Evolutionary conservation across 2,113 vertebrate species (phyloP), one percentile per base, ranked within the genome.

Genomic region (Nothocercus julius): DNA sequence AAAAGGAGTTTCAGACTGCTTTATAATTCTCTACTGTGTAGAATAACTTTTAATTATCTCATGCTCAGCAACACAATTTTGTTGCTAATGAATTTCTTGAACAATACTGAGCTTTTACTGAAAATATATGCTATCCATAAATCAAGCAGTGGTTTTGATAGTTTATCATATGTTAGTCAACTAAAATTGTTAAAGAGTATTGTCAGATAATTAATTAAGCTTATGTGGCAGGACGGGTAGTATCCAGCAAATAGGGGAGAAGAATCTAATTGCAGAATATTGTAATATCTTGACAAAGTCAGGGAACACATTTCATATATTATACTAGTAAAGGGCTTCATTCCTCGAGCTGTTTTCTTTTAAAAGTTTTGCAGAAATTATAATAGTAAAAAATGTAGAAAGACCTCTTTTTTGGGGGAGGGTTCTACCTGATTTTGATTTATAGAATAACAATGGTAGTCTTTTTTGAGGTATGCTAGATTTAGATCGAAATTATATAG

Each of bases 31-130:
- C 69, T 85, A 44, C 9, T 25, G 6, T 69, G 15, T 11, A 51
- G 38, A 74, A 47, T 86, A 79, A 2, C 3, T 75, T 95, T 70
- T 61, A 82, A 45, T 66, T 89, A 82, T 7, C 18, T 82, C n/a
- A 85, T 59, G 3, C 5, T 64, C 1, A 1, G 7, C 6, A 79
- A 18, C 0, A 1, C 2, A 61, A 15, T 59, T 42, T 69, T 73
- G 74, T 87, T 76, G 32, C 4, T 74, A 61, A 64, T 61, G 9
- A 27, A 19, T 7, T 19, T 63, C 44, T 91, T 69, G 5, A 54
- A 59, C 68, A 53, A 73, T 64, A 73, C 61, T 64, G 38, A 64
- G 38, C 3, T 74, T 91, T 38, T 49, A 56, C 13, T 38, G 32
- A 40, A 91, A 66, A 61, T 44, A 25, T 19, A 20, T 67, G 64